Evolutionary conservation across 2,797 vertebrate genomes (phyloP).

Genomic region (Sebastolobus alascanus): DNA sequence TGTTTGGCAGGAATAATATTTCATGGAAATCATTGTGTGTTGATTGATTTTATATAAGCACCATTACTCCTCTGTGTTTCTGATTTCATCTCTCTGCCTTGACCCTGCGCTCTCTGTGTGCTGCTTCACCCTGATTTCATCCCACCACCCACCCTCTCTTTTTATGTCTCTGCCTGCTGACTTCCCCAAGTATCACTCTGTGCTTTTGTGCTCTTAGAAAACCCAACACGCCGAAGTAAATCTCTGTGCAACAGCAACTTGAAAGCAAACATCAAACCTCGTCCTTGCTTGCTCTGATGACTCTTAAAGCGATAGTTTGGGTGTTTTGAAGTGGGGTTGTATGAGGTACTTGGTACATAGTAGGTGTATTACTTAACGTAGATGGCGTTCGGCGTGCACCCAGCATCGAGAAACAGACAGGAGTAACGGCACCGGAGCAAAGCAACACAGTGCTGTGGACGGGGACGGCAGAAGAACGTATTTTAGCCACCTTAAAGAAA

Average conservation of each 20-base stretch:
- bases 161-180: constrained; percentile 35
- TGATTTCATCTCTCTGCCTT: constrained; percentile 9
- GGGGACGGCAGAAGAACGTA: no score
- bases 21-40: constrained; percentile 48
- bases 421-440: no score
- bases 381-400: accelerated
- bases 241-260: constrained; percentile 70
- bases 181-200: constrained; percentile 27
- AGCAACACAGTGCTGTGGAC: no score
- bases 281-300: constrained; percentile 28
- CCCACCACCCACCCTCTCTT: neutral
- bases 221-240: constrained; percentile 54
- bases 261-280: constrained; percentile 44
- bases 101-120: neutral
- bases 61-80: constrained; percentile 11
- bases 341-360: no score
- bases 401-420: no score
- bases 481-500: no score
- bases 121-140: constrained; percentile 22
- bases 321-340: no score
- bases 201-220: constrained; percentile 56
- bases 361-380: no score
- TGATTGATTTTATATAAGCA: constrained; percentile 40
- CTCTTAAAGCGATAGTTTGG: neutral
- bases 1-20: constrained; percentile 80